Percentiles rank a stretch among this genome's conserved stretches.
Conservation (phyloP, 2,888 invertebrate genomes). For the Spicauda simplicius region DNA sequence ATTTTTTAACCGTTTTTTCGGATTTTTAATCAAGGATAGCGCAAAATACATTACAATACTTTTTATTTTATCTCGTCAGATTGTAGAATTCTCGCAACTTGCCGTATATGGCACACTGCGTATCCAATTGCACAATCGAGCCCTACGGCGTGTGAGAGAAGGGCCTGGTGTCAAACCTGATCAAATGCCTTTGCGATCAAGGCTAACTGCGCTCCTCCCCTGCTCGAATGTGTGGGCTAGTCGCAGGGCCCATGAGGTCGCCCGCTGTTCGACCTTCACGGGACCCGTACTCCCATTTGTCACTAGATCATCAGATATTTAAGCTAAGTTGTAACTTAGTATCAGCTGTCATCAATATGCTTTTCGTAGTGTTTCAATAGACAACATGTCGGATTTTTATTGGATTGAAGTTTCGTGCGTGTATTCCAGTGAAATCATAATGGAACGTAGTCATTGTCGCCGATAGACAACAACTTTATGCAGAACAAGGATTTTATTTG, state of each 20-base stretch:
- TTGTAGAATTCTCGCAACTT: neutral
- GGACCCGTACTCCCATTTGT: neutral
- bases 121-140: neutral
- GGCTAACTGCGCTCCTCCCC: constrained; percentile 3
- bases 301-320: neutral
- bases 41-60: no score
- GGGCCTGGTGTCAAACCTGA: neutral
- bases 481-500: no score
- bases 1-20: no score
- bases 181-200: constrained; percentile 5
- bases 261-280: neutral
- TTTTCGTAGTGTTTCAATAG: no score
- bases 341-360: neutral
- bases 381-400: no score
- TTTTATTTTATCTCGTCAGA: no score
- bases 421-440: no score
- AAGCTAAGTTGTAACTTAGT: neutral
- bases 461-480: no score
- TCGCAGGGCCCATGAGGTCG: neutral
- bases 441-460: no score
- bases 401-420: neutral
- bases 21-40: no score
- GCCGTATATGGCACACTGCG: neutral
- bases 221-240: neutral
- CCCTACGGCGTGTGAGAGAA: constrained; percentile 1